phyloP scores from a whole-genome alignment of 1,140 invertebrate species.

The Anadara kagoshimensis region DNA sequence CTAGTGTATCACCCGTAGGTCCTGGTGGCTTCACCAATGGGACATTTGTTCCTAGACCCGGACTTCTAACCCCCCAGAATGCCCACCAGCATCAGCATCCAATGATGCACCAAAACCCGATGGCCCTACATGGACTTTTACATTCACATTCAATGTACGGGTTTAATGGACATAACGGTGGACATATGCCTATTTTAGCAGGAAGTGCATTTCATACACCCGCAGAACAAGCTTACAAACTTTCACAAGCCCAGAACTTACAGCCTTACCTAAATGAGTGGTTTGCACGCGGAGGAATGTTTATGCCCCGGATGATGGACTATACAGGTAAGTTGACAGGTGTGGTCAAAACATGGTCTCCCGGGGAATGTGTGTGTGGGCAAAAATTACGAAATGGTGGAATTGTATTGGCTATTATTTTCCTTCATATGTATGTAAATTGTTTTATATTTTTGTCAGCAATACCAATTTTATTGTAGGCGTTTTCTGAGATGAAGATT shows the following conservation, averaged over 20 bases:
- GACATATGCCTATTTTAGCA: slow-evolving; percentile 44
- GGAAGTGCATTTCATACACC: slow-evolving; percentile 66
- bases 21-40: slow-evolving; percentile 41
- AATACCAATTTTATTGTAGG: no score
- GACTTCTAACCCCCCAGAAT: slow-evolving; percentile 52
- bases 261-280: slow-evolving; percentile 61
- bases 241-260: slow-evolving; percentile 61
- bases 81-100: slow-evolving; percentile 48
- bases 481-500: no score
- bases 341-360: no score
- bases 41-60: slow-evolving; percentile 62
- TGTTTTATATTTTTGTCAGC: no score
- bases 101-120: slow-evolving; percentile 45
- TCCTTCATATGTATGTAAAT: no score
- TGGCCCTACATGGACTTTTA: slow-evolving; percentile 47
- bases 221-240: slow-evolving; percentile 64
- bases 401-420: no score
- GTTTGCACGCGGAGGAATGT: slow-evolving; percentile 67
- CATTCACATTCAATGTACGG: slow-evolving; percentile 48
- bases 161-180: slow-evolving; percentile 38
- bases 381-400: no score
- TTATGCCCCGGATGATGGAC: slow-evolving; percentile 67
- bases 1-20: slow-evolving; percentile 50
- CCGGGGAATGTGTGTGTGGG: no score
- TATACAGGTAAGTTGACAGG: slow-evolving; percentile 53